Conservation (phyloP, 2,113 vertebrate species). For the Trachemys scripta region DNA sequence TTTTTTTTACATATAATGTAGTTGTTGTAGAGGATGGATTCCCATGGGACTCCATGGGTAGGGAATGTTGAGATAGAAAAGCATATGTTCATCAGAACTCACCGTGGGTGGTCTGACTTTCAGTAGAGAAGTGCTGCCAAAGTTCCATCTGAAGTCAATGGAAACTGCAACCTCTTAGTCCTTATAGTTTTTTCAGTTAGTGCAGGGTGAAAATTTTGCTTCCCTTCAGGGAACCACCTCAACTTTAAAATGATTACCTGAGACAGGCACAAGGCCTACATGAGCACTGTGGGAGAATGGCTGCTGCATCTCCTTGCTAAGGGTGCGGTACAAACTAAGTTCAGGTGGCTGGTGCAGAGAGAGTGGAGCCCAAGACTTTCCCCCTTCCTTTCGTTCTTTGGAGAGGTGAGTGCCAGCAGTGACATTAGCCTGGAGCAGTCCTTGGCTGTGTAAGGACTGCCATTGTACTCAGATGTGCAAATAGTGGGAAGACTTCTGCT, state of each 20-base stretch:
- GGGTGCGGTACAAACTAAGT: not conserved
- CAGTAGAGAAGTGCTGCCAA: not conserved
- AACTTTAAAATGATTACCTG: not conserved
- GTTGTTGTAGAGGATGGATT: not conserved
- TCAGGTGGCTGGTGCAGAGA: not conserved
- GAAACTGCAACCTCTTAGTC: not conserved
- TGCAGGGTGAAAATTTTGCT: not conserved
- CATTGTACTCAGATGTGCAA: not conserved
- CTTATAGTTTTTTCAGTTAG: not conserved
- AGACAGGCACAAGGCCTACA: not conserved
- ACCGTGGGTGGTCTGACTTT: not conserved
- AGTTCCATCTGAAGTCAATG: not conserved
- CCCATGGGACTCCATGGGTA: not conserved
- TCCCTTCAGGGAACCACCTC: not conserved
- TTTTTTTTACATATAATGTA: not conserved
- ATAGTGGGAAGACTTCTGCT: accelerated
- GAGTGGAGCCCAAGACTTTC: not conserved
- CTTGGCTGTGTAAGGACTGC: not conserved
- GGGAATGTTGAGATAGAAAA: not conserved
- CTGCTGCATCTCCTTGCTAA: not conserved
- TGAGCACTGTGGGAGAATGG: not conserved
- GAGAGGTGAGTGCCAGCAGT: not conserved
- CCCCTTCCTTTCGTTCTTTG: not conserved
- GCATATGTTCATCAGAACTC: not conserved
- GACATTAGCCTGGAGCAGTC: not conserved